Evolutionary conservation across 2,888 invertebrate genomes (phyloP), one percentile per base, ranked within the genome.

Genomic region (Dichetophora obliterata): DNA sequence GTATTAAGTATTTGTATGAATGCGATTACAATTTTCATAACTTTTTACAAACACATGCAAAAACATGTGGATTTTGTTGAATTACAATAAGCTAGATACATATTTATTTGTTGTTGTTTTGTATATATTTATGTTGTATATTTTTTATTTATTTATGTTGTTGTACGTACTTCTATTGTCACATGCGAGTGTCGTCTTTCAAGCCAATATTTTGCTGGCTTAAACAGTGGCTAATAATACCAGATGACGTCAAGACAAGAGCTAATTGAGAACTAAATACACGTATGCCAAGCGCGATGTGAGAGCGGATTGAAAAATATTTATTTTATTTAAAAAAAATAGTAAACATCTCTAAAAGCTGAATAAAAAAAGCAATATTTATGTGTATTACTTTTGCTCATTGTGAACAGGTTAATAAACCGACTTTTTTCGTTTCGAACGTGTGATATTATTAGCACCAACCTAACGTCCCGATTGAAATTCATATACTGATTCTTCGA

Each of bases 221-320:
- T 5, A 48, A 68, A 68, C 31, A 34, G 31, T 31, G 63, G 52
- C 73, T 74, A 65, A 65, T 74, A 74, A 74, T 65, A 65, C 34
- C 1, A n/a, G 8, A 65, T 74, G 73, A 74, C 73, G 73, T 74
- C 65, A 65, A 74, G 52, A 34, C 50, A 37, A 59, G 9, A 71
- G 71, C 19, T 8, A 70, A 52, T 4, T 54, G 54, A 52, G 57
- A 11, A 8, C 6, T 59, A 24, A 24, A 59, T 14, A 24, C 57
- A 59, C 57, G 57, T 59, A 19, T 14, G 6, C 57, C 24, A 2
- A 59, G 11, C 24, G 8, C 22, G 57, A 24, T 22, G 19, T 57
- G 9, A 19, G 3, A 3, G 57, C 57, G 57, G 24, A 11, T 22
- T 19, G 31, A 5, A 8, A 54, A 54, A 54, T 22, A 59, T 59